Evolutionary conservation across 2,888 invertebrate species (phyloP).

Genomic region (Liopterus haemorrhoidalis): DNA sequence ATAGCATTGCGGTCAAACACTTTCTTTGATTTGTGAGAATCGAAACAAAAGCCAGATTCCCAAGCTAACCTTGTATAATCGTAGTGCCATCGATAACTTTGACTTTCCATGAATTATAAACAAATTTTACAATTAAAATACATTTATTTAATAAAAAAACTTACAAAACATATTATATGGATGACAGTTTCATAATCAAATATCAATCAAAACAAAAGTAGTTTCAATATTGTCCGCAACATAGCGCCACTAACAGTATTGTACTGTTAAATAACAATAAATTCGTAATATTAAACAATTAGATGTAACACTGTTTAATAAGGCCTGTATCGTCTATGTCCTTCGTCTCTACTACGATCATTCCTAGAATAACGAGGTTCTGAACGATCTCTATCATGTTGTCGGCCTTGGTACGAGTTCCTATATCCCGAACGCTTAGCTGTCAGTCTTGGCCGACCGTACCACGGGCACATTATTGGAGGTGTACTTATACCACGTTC

Average conservation of each 20-base stretch:
- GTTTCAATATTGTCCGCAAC: conserved; percentile 9
- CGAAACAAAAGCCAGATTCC: conserved; percentile 64
- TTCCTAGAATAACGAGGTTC: conserved; percentile 23
- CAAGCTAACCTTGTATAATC: conserved; percentile 64
- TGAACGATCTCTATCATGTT: conserved; percentile 16
- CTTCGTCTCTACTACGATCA: conserved; percentile 15
- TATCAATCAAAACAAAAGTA: conserved; percentile 22
- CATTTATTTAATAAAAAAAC: conserved; percentile 9
- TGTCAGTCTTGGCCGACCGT: conserved; percentile 32
- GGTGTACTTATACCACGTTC: conserved; percentile 41
- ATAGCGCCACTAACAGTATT: conserved; percentile 2
- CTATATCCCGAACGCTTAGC: conserved; percentile 24
- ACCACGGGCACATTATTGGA: conserved; percentile 46
- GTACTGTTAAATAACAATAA: background rate
- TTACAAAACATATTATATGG: conserved; percentile 12
- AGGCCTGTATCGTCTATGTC: conserved; percentile 22
- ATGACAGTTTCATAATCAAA: background rate
- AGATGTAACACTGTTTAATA: conserved; percentile 18
- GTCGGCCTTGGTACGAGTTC: conserved; percentile 22
- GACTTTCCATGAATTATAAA: conserved; percentile 38
- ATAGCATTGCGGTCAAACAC: conserved; percentile 62
- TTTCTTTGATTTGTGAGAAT: conserved; percentile 53
- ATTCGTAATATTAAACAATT: background rate
- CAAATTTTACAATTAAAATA: conserved; percentile 7
- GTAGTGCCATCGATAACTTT: conserved; percentile 55